Evolutionary conservation across 2,797 vertebrate genomes (phyloP).

Genomic region (Pyrocephalus nanus): DNA sequence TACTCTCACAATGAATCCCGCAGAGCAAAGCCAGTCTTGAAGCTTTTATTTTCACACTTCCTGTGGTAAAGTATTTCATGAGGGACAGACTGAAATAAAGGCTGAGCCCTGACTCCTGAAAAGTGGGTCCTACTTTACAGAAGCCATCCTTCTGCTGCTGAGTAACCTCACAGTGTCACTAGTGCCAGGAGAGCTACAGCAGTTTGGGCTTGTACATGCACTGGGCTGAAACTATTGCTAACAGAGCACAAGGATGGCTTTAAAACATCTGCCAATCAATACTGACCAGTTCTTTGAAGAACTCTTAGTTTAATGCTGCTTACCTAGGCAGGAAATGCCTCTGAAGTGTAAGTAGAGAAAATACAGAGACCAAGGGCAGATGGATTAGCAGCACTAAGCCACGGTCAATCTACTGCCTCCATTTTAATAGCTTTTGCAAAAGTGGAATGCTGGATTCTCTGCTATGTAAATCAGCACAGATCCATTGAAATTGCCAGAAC

Average conservation of each 20-base stretch:
- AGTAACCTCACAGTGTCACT: background rate
- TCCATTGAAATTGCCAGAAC: background rate
- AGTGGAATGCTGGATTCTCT: background rate
- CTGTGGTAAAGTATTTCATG: background rate
- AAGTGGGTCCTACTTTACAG: background rate
- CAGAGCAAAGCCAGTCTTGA: background rate
- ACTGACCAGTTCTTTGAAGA: conserved; percentile 41
- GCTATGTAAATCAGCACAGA: background rate
- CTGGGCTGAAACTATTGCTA: background rate
- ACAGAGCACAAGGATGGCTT: background rate
- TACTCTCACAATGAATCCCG: background rate
- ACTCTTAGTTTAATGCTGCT: conserved; percentile 38
- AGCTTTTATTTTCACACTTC: background rate
- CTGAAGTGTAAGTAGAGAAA: background rate
- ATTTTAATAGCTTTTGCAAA: conserved; percentile 29
- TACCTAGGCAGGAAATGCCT: background rate
- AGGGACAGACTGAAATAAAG: background rate
- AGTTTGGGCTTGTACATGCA: background rate
- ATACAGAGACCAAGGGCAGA: background rate
- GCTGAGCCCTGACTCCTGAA: background rate
- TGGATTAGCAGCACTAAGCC: conserved; percentile 38
- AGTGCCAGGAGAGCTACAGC: background rate
- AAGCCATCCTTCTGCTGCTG: background rate
- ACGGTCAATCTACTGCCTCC: background rate
- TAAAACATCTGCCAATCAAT: conserved; percentile 30